These are phyloP conservation scores for Plagodis dolabraria DNA, from an alignment of 2,888 invertebrate species.

Conservation along the genomic window DNA sequence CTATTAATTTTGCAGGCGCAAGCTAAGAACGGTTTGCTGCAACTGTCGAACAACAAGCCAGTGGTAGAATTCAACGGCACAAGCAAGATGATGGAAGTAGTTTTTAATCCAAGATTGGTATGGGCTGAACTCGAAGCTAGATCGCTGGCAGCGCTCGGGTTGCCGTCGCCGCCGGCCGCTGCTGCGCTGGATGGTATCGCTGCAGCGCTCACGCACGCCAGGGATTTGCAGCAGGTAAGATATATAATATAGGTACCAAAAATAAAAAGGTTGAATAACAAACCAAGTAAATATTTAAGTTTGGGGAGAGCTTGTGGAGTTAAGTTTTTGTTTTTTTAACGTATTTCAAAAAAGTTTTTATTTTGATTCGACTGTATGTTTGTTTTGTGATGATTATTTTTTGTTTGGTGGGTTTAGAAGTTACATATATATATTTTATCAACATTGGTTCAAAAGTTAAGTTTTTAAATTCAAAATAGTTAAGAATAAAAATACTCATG, in stretches of 20 bases:
- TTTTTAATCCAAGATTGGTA: slow-evolving; percentile 94
- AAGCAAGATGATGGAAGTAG: slow-evolving; percentile 93
- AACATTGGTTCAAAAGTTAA: no score
- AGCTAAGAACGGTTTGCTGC: slow-evolving; percentile 67
- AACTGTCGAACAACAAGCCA: slow-evolving; percentile 85
- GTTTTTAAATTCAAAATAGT: no score
- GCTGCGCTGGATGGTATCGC: slow-evolving; percentile 87
- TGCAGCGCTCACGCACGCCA: slow-evolving; percentile 92
- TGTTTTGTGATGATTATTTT: no score
- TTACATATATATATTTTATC: no score
- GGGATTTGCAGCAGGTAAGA: slow-evolving; percentile 93
- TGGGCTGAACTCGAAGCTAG: slow-evolving; percentile 94
- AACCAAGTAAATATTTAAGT: no score
- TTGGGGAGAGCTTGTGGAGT: no score
- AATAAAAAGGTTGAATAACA: no score
- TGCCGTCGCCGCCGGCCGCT: slow-evolving; percentile 90
- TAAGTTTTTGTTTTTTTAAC: no score
- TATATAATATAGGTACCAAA: neutral
- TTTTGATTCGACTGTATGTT: no score
- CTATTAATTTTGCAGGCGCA: slow-evolving; percentile 57
- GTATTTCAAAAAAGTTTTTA: no score
- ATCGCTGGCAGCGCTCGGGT: slow-evolving; percentile 92
- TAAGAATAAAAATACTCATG: no score
- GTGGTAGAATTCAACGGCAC: slow-evolving; percentile 91
- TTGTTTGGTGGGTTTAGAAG: no score